Conservation (phyloP, 2,888 invertebrate species). For the Conchocele bisecta region DNA sequence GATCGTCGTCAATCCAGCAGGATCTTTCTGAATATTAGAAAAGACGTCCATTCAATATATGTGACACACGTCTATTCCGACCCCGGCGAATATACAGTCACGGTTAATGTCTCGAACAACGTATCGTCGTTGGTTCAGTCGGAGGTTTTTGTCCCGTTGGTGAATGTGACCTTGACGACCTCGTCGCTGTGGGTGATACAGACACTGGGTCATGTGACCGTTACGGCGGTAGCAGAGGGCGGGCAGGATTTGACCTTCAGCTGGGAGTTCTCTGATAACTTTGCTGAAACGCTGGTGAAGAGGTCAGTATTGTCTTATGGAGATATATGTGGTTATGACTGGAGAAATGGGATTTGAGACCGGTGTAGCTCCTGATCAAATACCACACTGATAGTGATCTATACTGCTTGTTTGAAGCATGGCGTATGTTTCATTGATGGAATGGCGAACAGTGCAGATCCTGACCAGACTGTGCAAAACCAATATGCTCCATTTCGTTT, state of each 20-base stretch:
- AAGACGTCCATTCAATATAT: conserved; percentile 7
- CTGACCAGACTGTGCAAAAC: too few relatives aligned
- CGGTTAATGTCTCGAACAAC: conserved; percentile 68
- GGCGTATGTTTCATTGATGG: too few relatives aligned
- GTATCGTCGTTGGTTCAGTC: conserved; percentile 54
- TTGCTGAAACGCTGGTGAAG: conserved; percentile 29
- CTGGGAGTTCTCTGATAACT: conserved; percentile 71
- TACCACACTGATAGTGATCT: too few relatives aligned
- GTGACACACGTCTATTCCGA: conserved; percentile 56
- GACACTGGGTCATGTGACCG: conserved; percentile 56
- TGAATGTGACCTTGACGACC: conserved; percentile 59
- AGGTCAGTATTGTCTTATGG: too few relatives aligned
- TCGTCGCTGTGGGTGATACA: conserved; percentile 54
- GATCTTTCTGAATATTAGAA: background rate
- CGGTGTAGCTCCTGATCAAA: too few relatives aligned
- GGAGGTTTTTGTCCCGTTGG: conserved; percentile 64
- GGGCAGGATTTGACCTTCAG: conserved; percentile 72
- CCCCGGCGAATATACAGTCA: conserved; percentile 67
- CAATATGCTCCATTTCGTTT: too few relatives aligned
- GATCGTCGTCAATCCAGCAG: conserved; percentile 1
- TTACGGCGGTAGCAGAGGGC: conserved; percentile 67
- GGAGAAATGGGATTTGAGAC: too few relatives aligned
- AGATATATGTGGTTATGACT: too few relatives aligned
- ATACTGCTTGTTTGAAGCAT: too few relatives aligned
- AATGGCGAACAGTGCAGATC: too few relatives aligned